Conservation (phyloP, 64 coral and sea anemone genomes). For the Dendrophyllia cribrosa region DNA sequence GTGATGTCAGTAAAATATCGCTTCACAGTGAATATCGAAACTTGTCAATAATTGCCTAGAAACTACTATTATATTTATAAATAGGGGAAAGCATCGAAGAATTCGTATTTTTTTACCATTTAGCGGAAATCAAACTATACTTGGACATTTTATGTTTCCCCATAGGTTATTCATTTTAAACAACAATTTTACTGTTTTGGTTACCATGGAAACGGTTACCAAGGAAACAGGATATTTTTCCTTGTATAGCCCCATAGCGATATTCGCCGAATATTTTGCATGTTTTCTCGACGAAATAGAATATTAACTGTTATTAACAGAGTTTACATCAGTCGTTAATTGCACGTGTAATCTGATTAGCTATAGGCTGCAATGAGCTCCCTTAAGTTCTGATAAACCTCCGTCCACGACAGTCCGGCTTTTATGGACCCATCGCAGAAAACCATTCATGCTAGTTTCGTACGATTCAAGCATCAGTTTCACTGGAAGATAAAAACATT, state of each 20-base stretch:
- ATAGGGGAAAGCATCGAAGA: neutral
- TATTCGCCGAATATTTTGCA: too few relatives aligned
- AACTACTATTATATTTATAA: constrained; percentile 7
- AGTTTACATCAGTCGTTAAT: constrained; percentile 44
- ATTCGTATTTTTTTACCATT: neutral
- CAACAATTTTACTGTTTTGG: neutral
- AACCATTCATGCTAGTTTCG: constrained; percentile 33
- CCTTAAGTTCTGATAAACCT: constrained; percentile 13
- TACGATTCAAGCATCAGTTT: constrained; percentile 52
- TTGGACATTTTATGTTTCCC: constrained; percentile 13
- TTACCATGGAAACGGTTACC: constrained; percentile 55
- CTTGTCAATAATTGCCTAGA: neutral
- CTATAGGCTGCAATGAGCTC: constrained; percentile 50
- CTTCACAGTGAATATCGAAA: neutral
- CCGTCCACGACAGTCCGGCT: constrained; percentile 43
- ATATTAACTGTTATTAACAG: neutral
- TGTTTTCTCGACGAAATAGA: too few relatives aligned
- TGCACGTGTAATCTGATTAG: constrained; percentile 39
- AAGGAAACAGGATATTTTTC: neutral
- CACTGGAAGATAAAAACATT: constrained; percentile 55
- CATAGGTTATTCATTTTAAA: neutral
- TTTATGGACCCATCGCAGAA: constrained; percentile 44
- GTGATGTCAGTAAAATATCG: neutral
- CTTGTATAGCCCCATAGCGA: too few relatives aligned
- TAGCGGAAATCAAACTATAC: constrained; percentile 9